Base-by-base conservation (phyloP, 2,797 vertebrate species). In the Siniperca undulata region DNA sequence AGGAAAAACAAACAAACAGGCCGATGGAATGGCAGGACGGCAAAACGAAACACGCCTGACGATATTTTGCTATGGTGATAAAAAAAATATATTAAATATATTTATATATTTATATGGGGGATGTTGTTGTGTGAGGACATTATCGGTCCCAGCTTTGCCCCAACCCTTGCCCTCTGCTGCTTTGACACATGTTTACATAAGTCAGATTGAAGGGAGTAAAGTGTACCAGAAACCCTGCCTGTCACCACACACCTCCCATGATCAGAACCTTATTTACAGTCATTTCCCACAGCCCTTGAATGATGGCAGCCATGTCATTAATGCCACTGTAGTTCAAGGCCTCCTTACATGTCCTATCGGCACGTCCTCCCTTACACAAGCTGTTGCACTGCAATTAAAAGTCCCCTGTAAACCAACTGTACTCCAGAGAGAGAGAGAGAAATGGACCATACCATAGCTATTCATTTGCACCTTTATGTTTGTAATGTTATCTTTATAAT, bases 181-280 rank as follows among this genome's bases (percentile, higher is more conserved):
- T 85, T 85, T 92, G 89, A 92, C 85, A 91, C 79, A 78, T 92
- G 86, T 93, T 94, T 90, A 92, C 88, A 84, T 79, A 83, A 81
- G 66, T 83, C 80, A 84, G 82, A 86, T 42, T 70, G 64, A 72
- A 82, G 74, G 67, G 76, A 80, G 75, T 69, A 59, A 70, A 86
- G 72, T 67, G 24, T 59, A 66, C 83, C 64, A 56, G 67, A 77
- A 78, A 61, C 79, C 68, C 53, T 4, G 56, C 24, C 81, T 66
- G 68, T 88, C 85, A 69, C 67, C 30, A n/a, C 50, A 52, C 78
- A 80, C 84, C 89, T 87, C 81, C 81, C 62, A 68, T 92, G 90
- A 93, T 94, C 89, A 84, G 84, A 86, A 80, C 80, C 89, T 95
- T 94, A 93, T 95, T 96, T 95, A 95, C 90, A 94, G 91, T 92